These are phyloP conservation scores for Brachyrhaphis roseni DNA, from an alignment of 2,797 vertebrate genomes.

Conservation along the genomic window DNA sequence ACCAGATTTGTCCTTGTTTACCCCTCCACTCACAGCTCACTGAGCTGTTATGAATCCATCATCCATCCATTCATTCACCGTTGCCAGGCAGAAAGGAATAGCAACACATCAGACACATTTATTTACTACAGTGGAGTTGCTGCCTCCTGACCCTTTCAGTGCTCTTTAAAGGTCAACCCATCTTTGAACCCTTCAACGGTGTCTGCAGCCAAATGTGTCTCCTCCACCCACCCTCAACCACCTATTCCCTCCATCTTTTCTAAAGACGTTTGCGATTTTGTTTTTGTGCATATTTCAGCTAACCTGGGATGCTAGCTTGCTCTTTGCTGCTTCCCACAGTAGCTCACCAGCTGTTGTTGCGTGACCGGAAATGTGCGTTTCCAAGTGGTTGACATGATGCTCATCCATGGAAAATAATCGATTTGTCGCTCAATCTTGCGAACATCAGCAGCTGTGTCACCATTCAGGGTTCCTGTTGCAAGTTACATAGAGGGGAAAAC, in stretches of 20 bases:
- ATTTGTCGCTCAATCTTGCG: constrained; percentile 52
- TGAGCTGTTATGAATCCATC: constrained; percentile 51
- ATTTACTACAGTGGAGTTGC: constrained; percentile 26
- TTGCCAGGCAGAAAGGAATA: constrained; percentile 63
- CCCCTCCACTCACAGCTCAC: constrained; percentile 26
- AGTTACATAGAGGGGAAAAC: background rate
- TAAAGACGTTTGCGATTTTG: background rate
- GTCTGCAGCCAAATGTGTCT: constrained; percentile 44
- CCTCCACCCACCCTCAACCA: background rate
- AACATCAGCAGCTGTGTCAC: constrained; percentile 56
- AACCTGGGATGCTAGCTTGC: constrained; percentile 11
- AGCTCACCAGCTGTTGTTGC: constrained; percentile 34
- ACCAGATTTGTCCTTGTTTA: constrained; percentile 8
- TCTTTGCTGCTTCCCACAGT: background rate
- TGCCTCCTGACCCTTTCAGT: constrained; percentile 60
- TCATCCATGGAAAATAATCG: constrained; percentile 67
- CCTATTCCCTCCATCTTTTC: constrained; percentile 6
- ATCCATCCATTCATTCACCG: constrained; percentile 56
- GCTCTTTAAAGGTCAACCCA: constrained; percentile 45
- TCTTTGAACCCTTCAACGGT: constrained; percentile 52
- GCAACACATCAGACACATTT: constrained; percentile 13
- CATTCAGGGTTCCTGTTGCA: constrained; percentile 8
- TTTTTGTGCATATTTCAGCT: background rate
- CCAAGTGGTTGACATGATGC: constrained; percentile 45
- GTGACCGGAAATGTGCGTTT: constrained; percentile 52